Percentiles rank a stretch among this genome's conserved stretches.
These are phyloP conservation scores for Amphimedon queenslandica DNA, from an alignment of 37 sponge, comb jelly and placozoan genomes.

Conservation along the genomic window DNA sequence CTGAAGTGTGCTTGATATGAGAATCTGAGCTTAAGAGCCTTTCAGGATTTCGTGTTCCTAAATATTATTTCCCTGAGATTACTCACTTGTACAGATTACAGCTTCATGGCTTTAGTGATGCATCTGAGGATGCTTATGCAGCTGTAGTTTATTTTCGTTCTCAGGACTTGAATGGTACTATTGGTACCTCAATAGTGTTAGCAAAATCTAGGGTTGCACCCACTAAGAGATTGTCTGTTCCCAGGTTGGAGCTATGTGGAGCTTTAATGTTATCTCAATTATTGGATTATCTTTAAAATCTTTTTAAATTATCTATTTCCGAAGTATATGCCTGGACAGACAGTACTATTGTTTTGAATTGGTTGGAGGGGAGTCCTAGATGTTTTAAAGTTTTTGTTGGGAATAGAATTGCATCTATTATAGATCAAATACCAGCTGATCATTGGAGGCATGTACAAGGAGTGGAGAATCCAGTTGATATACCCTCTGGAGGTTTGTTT, in stretches of 20 bases:
- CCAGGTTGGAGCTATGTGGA: constrained; percentile 8
- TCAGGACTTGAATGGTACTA: constrained; percentile 6
- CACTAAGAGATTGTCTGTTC: neutral
- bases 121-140: constrained; percentile 25
- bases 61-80: constrained; percentile 15
- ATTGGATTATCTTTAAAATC: neutral
- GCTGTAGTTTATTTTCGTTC: constrained; percentile 33
- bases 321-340: constrained; percentile 8
- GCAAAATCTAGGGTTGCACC: constrained; percentile 7
- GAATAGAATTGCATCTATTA: constrained; percentile 1
- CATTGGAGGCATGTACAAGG: constrained; percentile 6
- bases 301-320: neutral
- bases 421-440: constrained; percentile 6
- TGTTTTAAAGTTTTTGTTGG: constrained; percentile 20
- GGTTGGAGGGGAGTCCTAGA: constrained; percentile 15
- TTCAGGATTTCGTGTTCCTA: constrained; percentile 4
- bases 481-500: constrained; percentile 13
- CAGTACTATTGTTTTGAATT: constrained; percentile 4
- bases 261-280: neutral
- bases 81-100: neutral
- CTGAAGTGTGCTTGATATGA: constrained; percentile 14
- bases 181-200: constrained; percentile 14
- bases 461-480: constrained; percentile 14
- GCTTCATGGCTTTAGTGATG: constrained; percentile 40
- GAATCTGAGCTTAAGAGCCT: constrained; percentile 11